Base-by-base conservation (phyloP, 2,797 vertebrate species). In the Lemur catta region DNA sequence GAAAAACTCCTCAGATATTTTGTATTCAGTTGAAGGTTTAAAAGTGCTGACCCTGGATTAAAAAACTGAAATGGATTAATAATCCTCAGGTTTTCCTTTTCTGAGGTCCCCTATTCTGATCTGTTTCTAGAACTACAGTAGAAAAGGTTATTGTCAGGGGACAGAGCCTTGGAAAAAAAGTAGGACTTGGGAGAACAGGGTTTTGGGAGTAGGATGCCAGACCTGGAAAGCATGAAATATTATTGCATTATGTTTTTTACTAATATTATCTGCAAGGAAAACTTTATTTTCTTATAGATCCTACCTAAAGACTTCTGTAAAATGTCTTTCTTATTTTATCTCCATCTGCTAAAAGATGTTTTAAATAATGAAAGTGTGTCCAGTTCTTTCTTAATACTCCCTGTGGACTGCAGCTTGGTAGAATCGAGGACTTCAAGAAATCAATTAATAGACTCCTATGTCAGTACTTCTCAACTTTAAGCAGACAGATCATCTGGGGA, bases 41-140 rank as follows among this genome's bases (percentile, higher is more conserved):
- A 89, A 86, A 89, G 55, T 89, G 43, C 74, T 93, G 22, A 86
- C 41, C 7, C 35, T 79, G 82, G 22, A 22, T 92, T 38, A 67
- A 59, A 93, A 90, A 90, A 75, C 63, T 74, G 17, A 95, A 93
- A 88, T 69, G 26, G 13, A 28, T 88, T 84, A 80, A 79, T 80
- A 82, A 79, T 41, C 9, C 20, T 81, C 15, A 74, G 15, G 11
- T 24, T 76, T 95, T 81, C 57, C 50, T 91, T 93, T 79, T 75
- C 76, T 55, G 63, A 87, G 43, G 4, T 48, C 38, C 18, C 7
- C 55, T 86, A 4, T 90, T 81, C 33, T 84, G 41, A 59, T 92
- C 24, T 88, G 24, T 89, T 95, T 95, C 26, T 89, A 61, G 59
- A 93, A 38, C 46, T 84, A 17, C 22, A 67, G 67, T 35, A 93